Evolutionary conservation across 2,113 vertebrate species (phyloP).

Genomic region (Calidris pygmaea): DNA sequence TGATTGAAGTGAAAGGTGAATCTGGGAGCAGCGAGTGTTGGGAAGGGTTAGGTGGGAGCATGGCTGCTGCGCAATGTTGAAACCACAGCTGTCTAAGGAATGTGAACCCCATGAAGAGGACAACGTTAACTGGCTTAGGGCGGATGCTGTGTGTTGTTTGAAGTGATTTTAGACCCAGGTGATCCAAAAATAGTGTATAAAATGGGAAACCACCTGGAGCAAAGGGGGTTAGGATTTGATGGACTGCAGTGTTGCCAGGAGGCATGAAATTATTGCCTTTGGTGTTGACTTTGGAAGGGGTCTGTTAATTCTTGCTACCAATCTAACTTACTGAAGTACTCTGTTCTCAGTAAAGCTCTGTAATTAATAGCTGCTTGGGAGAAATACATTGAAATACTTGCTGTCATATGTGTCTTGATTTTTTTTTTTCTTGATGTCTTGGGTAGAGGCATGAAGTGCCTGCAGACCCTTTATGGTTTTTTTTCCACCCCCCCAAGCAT

Average conservation of each 20-base stretch:
- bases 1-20: background rate
- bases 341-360: background rate
- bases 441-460: background rate
- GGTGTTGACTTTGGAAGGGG: background rate
- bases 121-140: background rate
- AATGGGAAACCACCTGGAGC: background rate
- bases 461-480: background rate
- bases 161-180: background rate
- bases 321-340: background rate
- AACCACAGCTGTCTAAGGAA: background rate
- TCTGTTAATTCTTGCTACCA: background rate
- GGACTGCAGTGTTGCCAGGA: background rate
- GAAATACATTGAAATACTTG: background rate
- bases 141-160: accelerated
- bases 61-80: background rate
- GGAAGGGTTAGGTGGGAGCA: background rate
- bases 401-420: background rate
- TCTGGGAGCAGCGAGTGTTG: background rate
- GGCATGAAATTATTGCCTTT: background rate
- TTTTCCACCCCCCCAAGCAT: background rate
- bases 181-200: background rate
- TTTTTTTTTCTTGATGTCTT: background rate
- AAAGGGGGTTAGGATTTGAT: background rate
- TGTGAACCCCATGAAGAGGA: background rate
- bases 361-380: background rate